A percentile compares a stretch with the other conserved stretches of the same genome.
Evolutionary conservation across 2,113 vertebrate species (phyloP).

Genomic region (Orcinus orca): DNA sequence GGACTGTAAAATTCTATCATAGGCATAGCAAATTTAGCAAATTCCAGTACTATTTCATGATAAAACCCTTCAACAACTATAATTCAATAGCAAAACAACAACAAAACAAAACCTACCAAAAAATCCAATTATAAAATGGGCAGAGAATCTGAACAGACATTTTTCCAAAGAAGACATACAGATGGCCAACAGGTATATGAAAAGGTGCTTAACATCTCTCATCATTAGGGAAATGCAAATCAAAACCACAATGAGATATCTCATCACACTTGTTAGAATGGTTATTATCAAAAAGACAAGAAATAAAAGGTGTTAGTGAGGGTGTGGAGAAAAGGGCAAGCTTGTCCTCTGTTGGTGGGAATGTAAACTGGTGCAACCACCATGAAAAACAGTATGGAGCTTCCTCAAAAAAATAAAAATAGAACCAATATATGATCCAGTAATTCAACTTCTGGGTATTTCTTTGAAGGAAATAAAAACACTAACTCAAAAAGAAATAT

Average conservation of each 20-base stretch:
- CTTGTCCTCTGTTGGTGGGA: too few relatives aligned
- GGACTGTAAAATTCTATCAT: background rate
- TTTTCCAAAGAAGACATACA: background rate
- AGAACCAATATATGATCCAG: too few relatives aligned
- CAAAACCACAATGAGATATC: background rate
- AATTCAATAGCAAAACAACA: background rate
- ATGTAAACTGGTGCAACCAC: too few relatives aligned
- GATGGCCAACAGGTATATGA: background rate
- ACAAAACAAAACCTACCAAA: background rate
- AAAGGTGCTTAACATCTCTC: background rate
- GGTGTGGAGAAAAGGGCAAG: too few relatives aligned
- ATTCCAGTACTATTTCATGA: background rate
- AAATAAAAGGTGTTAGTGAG: too few relatives aligned
- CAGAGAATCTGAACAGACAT: background rate
- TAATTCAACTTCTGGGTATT: too few relatives aligned
- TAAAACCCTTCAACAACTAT: background rate
- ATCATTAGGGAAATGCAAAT: background rate
- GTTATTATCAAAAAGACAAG: too few relatives aligned
- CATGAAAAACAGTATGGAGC: too few relatives aligned
- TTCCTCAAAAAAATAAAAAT: too few relatives aligned
- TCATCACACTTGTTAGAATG: too few relatives aligned
- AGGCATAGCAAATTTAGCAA: background rate
- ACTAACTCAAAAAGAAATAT: background rate
- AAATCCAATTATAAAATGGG: background rate
- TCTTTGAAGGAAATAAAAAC: background rate